Evolutionary conservation across 2,888 invertebrate genomes (phyloP).

Genomic region (Eristalis intricaria): DNA sequence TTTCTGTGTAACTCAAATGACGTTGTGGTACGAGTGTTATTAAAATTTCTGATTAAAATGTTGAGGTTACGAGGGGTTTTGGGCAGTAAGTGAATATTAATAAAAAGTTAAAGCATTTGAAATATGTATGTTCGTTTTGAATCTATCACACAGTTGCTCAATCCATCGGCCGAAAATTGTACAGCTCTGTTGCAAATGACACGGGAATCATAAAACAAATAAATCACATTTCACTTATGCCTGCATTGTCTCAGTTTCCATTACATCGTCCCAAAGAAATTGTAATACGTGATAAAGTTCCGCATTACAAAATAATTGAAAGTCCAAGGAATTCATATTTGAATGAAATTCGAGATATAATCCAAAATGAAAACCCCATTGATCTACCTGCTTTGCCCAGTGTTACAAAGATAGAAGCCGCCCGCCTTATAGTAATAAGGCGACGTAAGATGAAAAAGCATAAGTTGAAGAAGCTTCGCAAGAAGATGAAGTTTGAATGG

Average conservation of each 20-base stretch:
- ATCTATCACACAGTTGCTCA: not conserved
- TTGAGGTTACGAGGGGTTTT: not conserved
- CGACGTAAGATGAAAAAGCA: conserved; percentile 94
- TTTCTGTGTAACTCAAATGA: no score
- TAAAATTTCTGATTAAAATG: not conserved
- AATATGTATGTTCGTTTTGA: not conserved
- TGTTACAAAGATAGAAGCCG: conserved; percentile 85
- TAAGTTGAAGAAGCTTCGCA: conserved; percentile 89
- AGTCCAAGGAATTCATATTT: conserved; percentile 59
- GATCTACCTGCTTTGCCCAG: not conserved
- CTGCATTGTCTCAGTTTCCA: conserved; percentile 3
- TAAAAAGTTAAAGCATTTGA: not conserved
- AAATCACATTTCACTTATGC: not conserved
- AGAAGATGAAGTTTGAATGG: conserved; percentile 89
- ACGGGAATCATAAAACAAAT: not conserved
- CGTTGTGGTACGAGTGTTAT: not conserved
- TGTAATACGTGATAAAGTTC: conserved; percentile 40
- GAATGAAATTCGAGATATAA: conserved; percentile 72
- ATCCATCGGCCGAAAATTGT: not conserved
- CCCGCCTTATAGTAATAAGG: conserved; percentile 88
- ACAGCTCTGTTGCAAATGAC: not conserved
- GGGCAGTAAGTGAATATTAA: not conserved
- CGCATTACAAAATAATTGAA: conserved; percentile 61
- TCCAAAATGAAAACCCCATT: conserved; percentile 7
- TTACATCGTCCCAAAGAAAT: conserved; percentile 9